A percentile compares a stretch with the other conserved stretches of the same genome.
Conservation (phyloP, 1,140 invertebrate genomes). For the Drosophila micromelanica region DNA sequence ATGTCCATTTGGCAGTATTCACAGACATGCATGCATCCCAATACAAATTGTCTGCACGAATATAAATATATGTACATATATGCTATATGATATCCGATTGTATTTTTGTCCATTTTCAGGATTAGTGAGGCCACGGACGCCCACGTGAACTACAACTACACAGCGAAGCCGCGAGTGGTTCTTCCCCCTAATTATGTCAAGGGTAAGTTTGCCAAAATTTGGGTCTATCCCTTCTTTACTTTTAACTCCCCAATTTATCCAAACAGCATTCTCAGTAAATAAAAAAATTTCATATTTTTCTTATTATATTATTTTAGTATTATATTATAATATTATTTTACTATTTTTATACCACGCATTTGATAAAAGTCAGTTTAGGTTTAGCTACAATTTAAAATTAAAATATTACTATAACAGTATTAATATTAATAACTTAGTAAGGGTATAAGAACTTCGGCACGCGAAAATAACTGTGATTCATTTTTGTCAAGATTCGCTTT, state of each 20-base stretch:
- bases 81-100: conserved; percentile 41
- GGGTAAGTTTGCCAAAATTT: conserved; percentile 85
- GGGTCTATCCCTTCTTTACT: too few species aligned
- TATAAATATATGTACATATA: not conserved
- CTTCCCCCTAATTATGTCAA: conserved; percentile 89
- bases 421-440: not conserved
- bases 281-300: too few species aligned
- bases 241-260: too few species aligned
- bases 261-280: too few species aligned
- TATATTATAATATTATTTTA: too few species aligned
- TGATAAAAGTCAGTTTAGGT: too few species aligned
- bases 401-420: too few species aligned
- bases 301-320: too few species aligned
- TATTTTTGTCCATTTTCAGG: conserved; percentile 66
- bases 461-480: not conserved
- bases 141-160: conserved; percentile 88
- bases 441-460: not conserved
- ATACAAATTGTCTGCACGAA: too few species aligned
- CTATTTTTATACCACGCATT: not conserved
- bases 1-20: not conserved
- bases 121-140: conserved; percentile 84
- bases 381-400: too few species aligned
- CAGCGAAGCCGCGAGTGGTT: conserved; percentile 87
- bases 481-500: conserved; percentile 20
- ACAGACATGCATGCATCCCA: not conserved